These are phyloP conservation scores for Cercocebus atys DNA, from an alignment of 2,113 vertebrate genomes.

Conservation along the genomic window DNA sequence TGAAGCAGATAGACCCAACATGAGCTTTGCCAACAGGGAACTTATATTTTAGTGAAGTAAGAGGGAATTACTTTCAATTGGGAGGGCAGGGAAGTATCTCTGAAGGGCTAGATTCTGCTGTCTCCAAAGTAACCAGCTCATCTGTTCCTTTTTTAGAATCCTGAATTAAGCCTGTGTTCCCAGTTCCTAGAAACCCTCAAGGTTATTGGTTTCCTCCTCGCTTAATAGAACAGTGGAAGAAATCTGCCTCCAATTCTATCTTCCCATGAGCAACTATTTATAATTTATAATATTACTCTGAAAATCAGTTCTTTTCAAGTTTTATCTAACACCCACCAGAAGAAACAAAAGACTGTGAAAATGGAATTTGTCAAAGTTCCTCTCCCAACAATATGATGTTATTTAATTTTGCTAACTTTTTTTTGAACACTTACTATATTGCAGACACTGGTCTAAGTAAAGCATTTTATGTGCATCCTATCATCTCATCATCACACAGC, in stretches of 20 bases:
- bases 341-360: conserved; percentile 11
- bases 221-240: neutral
- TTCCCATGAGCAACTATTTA: neutral
- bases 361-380: neutral
- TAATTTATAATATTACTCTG: neutral
- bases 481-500: neutral
- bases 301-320: conserved; percentile 32
- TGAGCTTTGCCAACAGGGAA: neutral
- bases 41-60: neutral
- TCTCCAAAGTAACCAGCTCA: neutral
- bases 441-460: neutral
- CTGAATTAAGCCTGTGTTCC: neutral
- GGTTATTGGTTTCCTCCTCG: neutral
- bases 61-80: neutral
- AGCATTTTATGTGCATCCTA: neutral
- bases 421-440: neutral
- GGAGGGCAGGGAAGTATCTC: neutral
- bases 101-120: neutral
- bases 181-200: neutral
- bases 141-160: neutral
- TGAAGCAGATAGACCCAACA: neutral
- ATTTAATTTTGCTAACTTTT: neutral
- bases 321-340: neutral
- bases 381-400: neutral
- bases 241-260: neutral